These are phyloP conservation scores for Polydrusus tereticollis DNA, from an alignment of 2,888 invertebrate genomes.

Conservation along the genomic window DNA sequence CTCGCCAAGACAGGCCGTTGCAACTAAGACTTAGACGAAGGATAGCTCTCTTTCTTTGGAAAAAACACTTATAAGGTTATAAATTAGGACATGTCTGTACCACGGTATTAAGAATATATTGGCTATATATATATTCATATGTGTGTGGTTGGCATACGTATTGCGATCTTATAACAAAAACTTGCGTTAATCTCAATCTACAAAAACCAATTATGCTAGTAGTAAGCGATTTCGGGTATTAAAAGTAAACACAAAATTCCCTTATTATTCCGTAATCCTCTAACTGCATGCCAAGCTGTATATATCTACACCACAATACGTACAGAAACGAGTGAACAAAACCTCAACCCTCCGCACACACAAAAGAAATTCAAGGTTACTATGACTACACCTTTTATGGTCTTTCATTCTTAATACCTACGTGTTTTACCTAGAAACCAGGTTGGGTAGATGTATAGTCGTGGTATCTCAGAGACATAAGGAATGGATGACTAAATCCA, in stretches of 20 bases:
- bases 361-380: conserved; percentile 41
- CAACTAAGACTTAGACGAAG: too few species aligned
- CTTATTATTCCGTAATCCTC: conserved; percentile 25
- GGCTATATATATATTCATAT: too few species aligned
- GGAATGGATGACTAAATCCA: too few species aligned
- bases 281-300: conserved; percentile 35
- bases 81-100: too few species aligned
- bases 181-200: not conserved
- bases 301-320: conserved; percentile 31
- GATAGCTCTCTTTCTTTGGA: too few species aligned
- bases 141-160: too few species aligned
- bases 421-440: conserved; percentile 33
- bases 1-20: too few species aligned
- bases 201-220: not conserved
- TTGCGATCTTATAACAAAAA: too few species aligned
- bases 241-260: conserved; percentile 26
- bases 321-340: conserved; percentile 14
- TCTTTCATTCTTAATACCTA: conserved; percentile 30
- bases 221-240: not conserved
- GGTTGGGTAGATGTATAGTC: conserved; percentile 9
- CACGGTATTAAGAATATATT: too few species aligned
- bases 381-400: conserved; percentile 33
- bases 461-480: not conserved
- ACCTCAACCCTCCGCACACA: conserved; percentile 15
- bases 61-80: too few species aligned